phyloP scores from a whole-genome alignment of 1,140 invertebrate species.

The Neodiprion lecontei region DNA sequence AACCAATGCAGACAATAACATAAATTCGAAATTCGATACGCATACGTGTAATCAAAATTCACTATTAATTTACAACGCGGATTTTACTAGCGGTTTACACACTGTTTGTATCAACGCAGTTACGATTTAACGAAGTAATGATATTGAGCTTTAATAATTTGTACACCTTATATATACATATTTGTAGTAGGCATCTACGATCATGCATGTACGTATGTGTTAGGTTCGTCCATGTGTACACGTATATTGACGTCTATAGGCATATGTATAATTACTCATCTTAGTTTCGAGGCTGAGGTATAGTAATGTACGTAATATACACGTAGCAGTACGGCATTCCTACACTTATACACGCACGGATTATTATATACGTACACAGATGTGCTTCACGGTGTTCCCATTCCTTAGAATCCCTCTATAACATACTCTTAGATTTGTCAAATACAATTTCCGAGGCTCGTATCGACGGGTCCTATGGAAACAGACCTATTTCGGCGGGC shows the following conservation, averaged over 20 bases:
- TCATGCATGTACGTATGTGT: too few species aligned
- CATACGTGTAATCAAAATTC: too few species aligned
- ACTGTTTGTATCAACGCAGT: neutral
- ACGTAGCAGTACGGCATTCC: neutral
- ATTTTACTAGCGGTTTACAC: too few species aligned
- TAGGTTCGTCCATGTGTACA: too few species aligned
- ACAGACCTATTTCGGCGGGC: too few species aligned
- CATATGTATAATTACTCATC: neutral
- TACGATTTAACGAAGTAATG: neutral
- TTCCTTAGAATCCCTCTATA: neutral
- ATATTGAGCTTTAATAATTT: conserved; percentile 3
- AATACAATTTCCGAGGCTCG: neutral
- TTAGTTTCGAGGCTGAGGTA: conserved; percentile 4
- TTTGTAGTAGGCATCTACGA: too few species aligned
- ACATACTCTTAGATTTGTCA: neutral
- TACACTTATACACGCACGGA: neutral
- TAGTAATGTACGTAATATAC: too few species aligned
- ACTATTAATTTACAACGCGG: too few species aligned
- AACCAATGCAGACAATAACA: neutral
- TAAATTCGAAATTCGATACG: neutral
- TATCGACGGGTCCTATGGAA: neutral
- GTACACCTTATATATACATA: neutral
- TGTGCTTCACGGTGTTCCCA: neutral
- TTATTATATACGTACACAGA: too few species aligned
- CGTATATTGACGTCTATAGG: too few species aligned